These are phyloP conservation scores for Phymanthus crucifer DNA, from an alignment of 92 coral and sea anemone genomes.

Conservation along the genomic window DNA sequence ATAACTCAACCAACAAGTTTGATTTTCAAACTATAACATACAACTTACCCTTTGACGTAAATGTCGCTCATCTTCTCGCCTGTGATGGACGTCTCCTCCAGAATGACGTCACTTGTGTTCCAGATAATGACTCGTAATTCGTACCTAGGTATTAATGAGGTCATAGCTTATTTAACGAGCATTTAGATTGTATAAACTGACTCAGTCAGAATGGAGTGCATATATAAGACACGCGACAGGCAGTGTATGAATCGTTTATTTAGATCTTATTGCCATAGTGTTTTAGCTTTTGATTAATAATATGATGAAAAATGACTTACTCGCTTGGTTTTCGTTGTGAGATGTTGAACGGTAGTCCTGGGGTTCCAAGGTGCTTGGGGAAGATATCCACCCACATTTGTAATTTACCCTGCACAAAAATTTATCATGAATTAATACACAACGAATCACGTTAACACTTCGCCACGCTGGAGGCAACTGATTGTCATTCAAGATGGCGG, in stretches of 20 bases:
- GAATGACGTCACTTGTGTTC: conserved; percentile 81
- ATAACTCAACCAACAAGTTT: neutral
- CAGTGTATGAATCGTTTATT: too few relatives aligned
- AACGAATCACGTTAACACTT: neutral
- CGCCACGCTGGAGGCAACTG: too few relatives aligned
- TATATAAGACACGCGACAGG: too few relatives aligned
- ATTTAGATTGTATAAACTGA: neutral
- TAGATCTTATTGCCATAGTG: too few relatives aligned
- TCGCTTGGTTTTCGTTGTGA: conserved; percentile 79
- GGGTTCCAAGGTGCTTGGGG: conserved; percentile 93
- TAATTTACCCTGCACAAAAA: conserved; percentile 59
- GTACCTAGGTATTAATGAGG: conserved; percentile 45
- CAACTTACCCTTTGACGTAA: conserved; percentile 62
- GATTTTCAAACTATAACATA: neutral
- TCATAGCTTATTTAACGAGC: neutral
- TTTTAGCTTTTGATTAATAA: too few relatives aligned
- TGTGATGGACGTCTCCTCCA: conserved; percentile 82
- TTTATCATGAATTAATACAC: neutral
- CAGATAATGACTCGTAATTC: conserved; percentile 89
- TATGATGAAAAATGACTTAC: conserved; percentile 77
- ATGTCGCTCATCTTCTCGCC: conserved; percentile 97
- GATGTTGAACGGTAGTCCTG: conserved; percentile 80
- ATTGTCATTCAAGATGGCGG: too few relatives aligned
- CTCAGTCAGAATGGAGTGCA: too few relatives aligned
- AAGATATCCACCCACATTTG: conserved; percentile 95